Conservation (phyloP, 2,113 vertebrate species). For the Ardeotis arabs region DNA sequence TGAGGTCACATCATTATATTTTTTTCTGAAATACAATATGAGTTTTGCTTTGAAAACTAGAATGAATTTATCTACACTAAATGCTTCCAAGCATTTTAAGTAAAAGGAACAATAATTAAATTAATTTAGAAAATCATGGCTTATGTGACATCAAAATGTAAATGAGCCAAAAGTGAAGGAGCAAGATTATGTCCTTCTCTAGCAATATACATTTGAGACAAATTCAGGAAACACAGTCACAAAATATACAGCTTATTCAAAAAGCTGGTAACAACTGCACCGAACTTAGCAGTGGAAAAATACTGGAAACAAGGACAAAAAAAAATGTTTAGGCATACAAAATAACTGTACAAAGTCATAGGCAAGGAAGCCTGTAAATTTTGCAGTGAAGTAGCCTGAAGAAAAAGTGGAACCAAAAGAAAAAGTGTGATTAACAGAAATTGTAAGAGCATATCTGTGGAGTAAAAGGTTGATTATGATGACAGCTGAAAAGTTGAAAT, state of each 20-base stretch:
- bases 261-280: not conserved
- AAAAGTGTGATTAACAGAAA: not conserved
- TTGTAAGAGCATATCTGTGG: not conserved
- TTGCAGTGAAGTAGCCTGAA: not conserved
- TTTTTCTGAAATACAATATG: not conserved
- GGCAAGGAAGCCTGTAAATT: not conserved
- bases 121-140: not conserved
- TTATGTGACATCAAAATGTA: not conserved
- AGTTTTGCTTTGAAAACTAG: not conserved
- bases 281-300: not conserved
- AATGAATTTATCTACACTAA: not conserved
- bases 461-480: not conserved
- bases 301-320: not conserved
- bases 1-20: not conserved
- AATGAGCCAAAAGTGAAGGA: not conserved
- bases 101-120: not conserved
- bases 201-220: not conserved
- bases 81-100: not conserved
- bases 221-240: not conserved
- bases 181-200: not conserved
- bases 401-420: not conserved
- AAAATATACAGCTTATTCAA: not conserved
- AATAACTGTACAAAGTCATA: not conserved
- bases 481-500: not conserved
- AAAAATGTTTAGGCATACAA: not conserved